Evolutionary conservation across 2,888 invertebrate genomes (phyloP), one percentile per base, ranked within the genome.

Genomic region (Matsumyia berberina): DNA sequence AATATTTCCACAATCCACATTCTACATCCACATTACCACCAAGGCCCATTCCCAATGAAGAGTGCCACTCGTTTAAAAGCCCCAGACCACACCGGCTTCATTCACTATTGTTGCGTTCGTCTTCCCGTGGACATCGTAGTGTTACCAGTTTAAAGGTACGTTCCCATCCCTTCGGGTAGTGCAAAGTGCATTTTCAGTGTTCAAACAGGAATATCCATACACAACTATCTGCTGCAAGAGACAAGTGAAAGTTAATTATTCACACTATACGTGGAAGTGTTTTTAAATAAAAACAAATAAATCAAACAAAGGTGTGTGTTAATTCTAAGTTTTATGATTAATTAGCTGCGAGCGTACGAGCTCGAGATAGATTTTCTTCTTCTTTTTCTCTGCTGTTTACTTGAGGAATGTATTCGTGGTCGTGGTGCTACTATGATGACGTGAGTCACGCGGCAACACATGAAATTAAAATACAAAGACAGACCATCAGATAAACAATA

Each of bases 391-490:
- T 49, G 37, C 55, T 67, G 39, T 66, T 49, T 46, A 39, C 57
- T 49, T 42, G 19, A 15, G 9, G 11, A 49, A 12, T 53, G 24
- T 24, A 24, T 24, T 24, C 24, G 24, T 24, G 24, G 24, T 24
- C 2, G 24, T 24, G 4, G 35, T 58, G 62, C 5, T 33, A 19
- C n/a, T n/a, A 39, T 57, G 60, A 66, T 78, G 82, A 73, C 73
- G 78, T 83, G 83, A 83, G 78, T 73, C 82, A 82, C 60, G 60
- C 64, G 64, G 64, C 77, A 76, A 49, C 78, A 39, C 8, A 58
- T 64, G 35, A 11, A 44, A 24, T 57, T 15, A 12, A n/a, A 1
- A 44, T 46, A 37, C 24, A n/a, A n/a, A 19, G 6, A 49, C 29
- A 46, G 17, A 76, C 67, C 76, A 58, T 58, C 51, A 67, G 58